Evolutionary conservation across 2,888 invertebrate genomes (phyloP).

Genomic region (Drosophila infuscata): DNA sequence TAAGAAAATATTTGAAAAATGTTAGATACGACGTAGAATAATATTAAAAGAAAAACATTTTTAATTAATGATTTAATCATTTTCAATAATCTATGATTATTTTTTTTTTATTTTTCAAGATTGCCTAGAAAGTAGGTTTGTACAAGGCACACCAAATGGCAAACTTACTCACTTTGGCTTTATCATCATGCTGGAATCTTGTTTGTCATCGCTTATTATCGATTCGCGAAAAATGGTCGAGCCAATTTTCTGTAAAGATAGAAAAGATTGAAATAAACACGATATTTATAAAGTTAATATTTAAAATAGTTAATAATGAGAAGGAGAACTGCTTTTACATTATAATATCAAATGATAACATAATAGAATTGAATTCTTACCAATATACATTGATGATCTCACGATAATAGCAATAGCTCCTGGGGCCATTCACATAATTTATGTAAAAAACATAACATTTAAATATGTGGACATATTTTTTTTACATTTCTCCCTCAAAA

Average conservation of each 20-base stretch:
- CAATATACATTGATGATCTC: slow-evolving; percentile 44
- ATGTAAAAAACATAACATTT: slow-evolving; percentile 1
- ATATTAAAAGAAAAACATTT: background rate
- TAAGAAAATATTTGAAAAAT: background rate
- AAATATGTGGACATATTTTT: slow-evolving; percentile 2
- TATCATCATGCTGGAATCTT: slow-evolving; percentile 40
- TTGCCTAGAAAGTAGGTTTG: background rate
- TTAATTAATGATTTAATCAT: background rate
- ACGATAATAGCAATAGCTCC: slow-evolving; percentile 10
- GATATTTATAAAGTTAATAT: background rate
- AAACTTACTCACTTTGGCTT: slow-evolving; percentile 31
- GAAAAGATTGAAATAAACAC: background rate
- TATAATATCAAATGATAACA: background rate
- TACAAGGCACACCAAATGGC: background rate
- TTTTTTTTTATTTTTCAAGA: background rate
- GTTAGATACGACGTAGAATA: background rate
- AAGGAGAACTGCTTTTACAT: background rate
- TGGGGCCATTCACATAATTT: slow-evolving; percentile 19
- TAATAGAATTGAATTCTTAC: slow-evolving; percentile 12
- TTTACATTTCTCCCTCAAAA: slow-evolving; percentile 17
- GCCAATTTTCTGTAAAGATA: slow-evolving; percentile 23
- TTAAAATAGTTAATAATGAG: background rate
- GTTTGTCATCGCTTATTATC: slow-evolving; percentile 46
- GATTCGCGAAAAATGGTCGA: slow-evolving; percentile 11
- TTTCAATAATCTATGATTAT: background rate